A percentile compares a stretch with the other conserved stretches of the same genome.
Conservation (phyloP, 2,797 vertebrate genomes). For the Sylvia borin region DNA sequence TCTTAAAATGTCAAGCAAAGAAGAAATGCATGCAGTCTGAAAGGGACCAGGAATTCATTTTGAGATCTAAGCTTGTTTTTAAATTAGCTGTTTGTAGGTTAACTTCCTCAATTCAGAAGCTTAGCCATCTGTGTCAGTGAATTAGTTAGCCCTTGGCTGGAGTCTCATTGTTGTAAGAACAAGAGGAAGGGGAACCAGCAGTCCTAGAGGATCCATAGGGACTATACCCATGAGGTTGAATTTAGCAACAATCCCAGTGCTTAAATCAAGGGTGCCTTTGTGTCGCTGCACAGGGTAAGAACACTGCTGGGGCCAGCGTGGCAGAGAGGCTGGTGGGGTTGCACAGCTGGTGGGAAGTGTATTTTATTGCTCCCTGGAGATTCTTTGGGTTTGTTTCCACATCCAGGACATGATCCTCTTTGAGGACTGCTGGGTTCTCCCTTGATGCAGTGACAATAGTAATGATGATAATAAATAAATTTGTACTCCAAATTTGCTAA, state of each 20-base stretch:
- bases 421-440: neutral
- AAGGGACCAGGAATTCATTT: neutral
- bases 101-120: neutral
- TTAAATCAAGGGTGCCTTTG: neutral
- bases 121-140: constrained; percentile 8
- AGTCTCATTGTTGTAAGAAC: neutral
- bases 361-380: neutral
- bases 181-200: neutral
- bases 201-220: neutral
- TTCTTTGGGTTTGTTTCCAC: neutral
- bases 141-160: neutral
- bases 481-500: neutral
- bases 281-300: neutral
- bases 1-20: neutral
- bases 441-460: neutral
- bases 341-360: neutral
- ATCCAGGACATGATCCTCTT: neutral
- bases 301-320: neutral
- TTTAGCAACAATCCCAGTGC: neutral
- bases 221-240: neutral
- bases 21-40: neutral
- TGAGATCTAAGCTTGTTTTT: neutral
- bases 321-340: neutral
- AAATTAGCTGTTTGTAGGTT: neutral
- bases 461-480: neutral